Evolutionary conservation across 2,888 invertebrate species (phyloP), one percentile per base, ranked within the genome.

Genomic region (Machimus rusticus): DNA sequence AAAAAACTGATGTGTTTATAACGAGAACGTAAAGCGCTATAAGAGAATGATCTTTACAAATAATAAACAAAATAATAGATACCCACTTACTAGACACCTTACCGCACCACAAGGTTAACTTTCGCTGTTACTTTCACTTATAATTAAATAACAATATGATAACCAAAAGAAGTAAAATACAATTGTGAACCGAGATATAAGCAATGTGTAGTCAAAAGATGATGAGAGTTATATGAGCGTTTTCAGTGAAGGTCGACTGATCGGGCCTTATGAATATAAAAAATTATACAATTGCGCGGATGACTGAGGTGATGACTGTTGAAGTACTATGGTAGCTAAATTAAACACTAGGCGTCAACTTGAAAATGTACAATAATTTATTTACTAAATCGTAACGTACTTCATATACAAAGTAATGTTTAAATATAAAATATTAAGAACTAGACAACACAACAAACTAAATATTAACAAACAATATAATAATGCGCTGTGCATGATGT

Each of bases 171-270:
- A 85, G 55, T 57, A 57, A 57, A 57, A 57, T 57, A 57, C 57
- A 57, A 57, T 9, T 57, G 57, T 57, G 57, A 57, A 57, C 57
- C 57, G 57, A 57, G 55, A 43, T 74, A 85, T 55, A 55, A 81
- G 34, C 28, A 55, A 85, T 85, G 85, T 85, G 23, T 85, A 28
- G 55, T 74, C 66, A 43, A 55, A 74, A 39, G 74, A 74, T 85
- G 85, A 74, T 85, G 84, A 84, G 84, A 84, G 74, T 74, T 82
- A 76, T 76, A 86, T 86, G 86, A 86, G 86, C 86, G 86, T 86
- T 86, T 77, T 86, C 86, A 86, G 86, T 86, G 86, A 86, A 86
- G 51, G 74, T 51, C 51, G 85, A 84, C 37, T 31, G 76, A 76
- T 23, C 57, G 57, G 57, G 57, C 51, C 31, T 51, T 81, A 51